phyloP scores from a whole-genome alignment of 2,113 vertebrate genomes.

The Diphyllodes magnificus region DNA sequence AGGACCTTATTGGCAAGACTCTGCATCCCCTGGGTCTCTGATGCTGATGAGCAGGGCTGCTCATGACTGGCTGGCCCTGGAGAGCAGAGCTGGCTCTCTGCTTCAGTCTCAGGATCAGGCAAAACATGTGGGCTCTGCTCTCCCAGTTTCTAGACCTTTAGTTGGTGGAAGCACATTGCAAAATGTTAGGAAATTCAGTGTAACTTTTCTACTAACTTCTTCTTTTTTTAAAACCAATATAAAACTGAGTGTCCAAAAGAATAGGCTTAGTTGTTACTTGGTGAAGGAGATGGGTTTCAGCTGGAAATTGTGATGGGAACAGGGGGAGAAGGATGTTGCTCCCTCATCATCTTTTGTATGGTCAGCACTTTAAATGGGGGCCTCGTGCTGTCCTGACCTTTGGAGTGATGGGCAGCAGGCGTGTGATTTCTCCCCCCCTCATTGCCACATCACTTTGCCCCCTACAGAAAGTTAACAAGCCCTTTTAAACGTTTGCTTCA shows the following conservation, averaged over 20 bases:
- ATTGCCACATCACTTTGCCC: background rate
- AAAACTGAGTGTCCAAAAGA: constrained; percentile 4
- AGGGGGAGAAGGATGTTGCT: constrained; percentile 25
- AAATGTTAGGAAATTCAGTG: background rate
- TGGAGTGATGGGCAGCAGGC: background rate
- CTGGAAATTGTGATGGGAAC: background rate
- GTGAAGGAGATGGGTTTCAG: background rate
- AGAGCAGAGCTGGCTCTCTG: constrained; percentile 53
- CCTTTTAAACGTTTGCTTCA: constrained; percentile 13
- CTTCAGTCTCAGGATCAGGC: background rate
- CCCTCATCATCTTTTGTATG: background rate
- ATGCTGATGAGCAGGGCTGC: background rate
- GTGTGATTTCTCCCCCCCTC: background rate
- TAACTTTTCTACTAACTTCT: constrained; percentile 43
- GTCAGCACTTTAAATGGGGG: constrained; percentile 55
- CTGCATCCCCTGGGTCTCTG: background rate
- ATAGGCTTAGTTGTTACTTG: background rate
- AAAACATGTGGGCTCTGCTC: background rate
- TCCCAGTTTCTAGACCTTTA: background rate
- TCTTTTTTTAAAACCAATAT: background rate
- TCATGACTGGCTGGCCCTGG: background rate
- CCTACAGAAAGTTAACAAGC: background rate
- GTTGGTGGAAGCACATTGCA: background rate
- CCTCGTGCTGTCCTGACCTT: background rate
- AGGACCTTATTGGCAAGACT: background rate